Conservation (phyloP, 2,888 invertebrate genomes). For the Meta bourneti region DNA sequence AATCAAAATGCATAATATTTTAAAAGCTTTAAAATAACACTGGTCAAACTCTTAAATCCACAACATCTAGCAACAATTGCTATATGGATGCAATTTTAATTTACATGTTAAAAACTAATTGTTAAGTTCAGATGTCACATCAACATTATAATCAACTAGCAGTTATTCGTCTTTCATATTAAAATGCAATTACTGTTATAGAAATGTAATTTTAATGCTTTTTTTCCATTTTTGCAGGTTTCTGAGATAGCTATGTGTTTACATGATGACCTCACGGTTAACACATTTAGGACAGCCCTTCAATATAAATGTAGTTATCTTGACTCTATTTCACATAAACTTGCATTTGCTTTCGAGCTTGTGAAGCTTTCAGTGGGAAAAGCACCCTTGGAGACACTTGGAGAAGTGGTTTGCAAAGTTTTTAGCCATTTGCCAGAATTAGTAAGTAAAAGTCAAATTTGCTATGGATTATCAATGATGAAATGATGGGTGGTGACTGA, state of each 20-base stretch:
- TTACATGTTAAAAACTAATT: no score
- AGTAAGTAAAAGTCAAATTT: background rate
- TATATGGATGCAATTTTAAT: no score
- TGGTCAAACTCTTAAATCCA: no score
- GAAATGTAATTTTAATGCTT: background rate
- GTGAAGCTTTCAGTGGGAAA: constrained; percentile 7
- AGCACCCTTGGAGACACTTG: constrained; percentile 1
- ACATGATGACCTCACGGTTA: constrained; percentile 26
- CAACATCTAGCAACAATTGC: no score
- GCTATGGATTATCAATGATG: no score
- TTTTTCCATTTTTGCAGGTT: constrained; percentile 13
- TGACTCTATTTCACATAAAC: constrained; percentile 23
- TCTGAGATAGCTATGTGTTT: constrained; percentile 9
- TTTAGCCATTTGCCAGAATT: constrained; percentile 45
- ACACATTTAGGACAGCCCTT: constrained; percentile 46
- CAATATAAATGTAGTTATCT: constrained; percentile 32
- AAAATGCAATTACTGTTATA: no score
- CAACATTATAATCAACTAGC: no score
- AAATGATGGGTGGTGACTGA: no score
- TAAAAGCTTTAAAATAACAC: no score
- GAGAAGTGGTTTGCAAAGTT: constrained; percentile 21
- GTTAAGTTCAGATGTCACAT: no score
- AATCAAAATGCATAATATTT: no score
- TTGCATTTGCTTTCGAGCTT: constrained; percentile 39
- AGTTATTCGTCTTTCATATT: no score